phyloP scores from a whole-genome alignment of 2,797 vertebrate species.

The Hemitrygon akajei region DNA sequence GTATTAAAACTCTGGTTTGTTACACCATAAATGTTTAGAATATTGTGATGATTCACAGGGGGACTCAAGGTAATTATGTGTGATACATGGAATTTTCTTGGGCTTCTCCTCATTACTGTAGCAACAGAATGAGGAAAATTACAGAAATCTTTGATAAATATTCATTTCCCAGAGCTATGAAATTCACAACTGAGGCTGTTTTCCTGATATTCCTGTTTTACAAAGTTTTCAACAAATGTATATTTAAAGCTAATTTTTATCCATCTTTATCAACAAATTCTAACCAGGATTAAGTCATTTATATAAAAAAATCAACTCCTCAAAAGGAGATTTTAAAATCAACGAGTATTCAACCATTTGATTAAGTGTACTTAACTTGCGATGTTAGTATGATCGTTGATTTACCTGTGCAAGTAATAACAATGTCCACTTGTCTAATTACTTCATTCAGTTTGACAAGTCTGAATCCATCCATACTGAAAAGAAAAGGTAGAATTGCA shows the following conservation, averaged over 20 bases:
- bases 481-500: neutral
- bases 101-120: neutral
- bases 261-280: neutral
- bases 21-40: neutral
- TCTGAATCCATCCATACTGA: constrained; percentile 69
- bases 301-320: neutral
- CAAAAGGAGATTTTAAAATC: neutral
- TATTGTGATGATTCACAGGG: neutral
- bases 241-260: neutral
- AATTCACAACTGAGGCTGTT: neutral
- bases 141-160: neutral
- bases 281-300: neutral
- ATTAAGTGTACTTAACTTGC: neutral
- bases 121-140: neutral
- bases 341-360: neutral
- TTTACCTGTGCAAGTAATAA: constrained; percentile 95
- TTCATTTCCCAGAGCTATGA: neutral
- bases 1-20: neutral
- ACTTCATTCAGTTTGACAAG: constrained; percentile 78
- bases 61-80: neutral
- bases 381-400: neutral
- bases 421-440: constrained; percentile 92
- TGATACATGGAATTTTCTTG: neutral
- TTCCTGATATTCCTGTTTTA: neutral
- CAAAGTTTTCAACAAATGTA: neutral